Percentiles rank a stretch among this genome's conserved stretches.
phyloP scores from a whole-genome alignment of 2,797 vertebrate genomes.

The Sebastiscus albofasciatus region DNA sequence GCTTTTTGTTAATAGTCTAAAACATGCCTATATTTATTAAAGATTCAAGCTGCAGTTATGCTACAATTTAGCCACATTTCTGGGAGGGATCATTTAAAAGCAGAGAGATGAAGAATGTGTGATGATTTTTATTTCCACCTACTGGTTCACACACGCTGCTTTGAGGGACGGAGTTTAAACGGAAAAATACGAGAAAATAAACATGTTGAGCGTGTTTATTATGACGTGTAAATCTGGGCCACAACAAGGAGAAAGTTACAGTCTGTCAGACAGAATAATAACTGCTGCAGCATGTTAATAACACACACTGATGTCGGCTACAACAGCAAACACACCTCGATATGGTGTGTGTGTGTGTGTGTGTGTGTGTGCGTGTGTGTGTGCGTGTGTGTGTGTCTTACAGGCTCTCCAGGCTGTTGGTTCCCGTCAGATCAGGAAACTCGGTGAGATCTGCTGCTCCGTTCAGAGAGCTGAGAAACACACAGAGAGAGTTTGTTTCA shows the following conservation, averaged over 20 bases:
- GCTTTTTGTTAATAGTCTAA: too few species aligned
- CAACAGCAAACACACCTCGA: too few species aligned
- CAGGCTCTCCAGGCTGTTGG: conserved; percentile 91
- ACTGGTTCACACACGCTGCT: not conserved
- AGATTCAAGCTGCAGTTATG: too few species aligned
- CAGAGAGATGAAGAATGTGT: not conserved
- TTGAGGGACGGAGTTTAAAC: conserved; percentile 15
- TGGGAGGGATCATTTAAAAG: not conserved
- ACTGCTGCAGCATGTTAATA: not conserved
- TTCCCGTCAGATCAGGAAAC: conserved; percentile 93
- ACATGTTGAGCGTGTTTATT: conserved; percentile 57
- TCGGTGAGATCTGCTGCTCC: conserved; percentile 91
- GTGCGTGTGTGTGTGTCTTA: conserved; percentile 77
- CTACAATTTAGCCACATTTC: too few species aligned
- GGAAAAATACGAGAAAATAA: conserved; percentile 56
- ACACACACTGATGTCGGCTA: too few species aligned
- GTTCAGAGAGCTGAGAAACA: conserved; percentile 87
- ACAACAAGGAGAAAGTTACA: conserved; percentile 45
- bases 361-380: conserved; percentile 42
- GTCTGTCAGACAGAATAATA: conserved; percentile 43
- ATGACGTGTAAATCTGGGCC: conserved; percentile 41
- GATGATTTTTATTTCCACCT: too few species aligned
- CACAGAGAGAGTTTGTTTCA: not conserved
- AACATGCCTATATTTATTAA: too few species aligned
- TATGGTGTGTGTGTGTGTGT: conserved; percentile 23